phyloP scores from a whole-genome alignment of 2,888 invertebrate species.

The Diaphora mendica region DNA sequence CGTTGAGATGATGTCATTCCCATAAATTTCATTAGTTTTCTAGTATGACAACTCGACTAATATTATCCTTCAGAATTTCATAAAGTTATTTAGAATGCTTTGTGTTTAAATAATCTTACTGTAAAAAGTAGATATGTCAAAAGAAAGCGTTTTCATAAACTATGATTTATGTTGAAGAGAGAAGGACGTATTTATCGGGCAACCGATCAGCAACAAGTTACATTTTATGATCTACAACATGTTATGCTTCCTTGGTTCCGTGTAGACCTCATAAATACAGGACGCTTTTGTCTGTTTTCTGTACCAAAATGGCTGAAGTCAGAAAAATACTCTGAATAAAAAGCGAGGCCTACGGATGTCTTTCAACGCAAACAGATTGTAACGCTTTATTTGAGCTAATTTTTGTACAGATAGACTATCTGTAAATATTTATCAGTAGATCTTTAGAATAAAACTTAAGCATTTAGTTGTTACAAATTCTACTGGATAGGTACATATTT shows the following conservation, averaged over 20 bases:
- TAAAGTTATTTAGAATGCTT: neutral
- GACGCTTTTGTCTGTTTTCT: neutral
- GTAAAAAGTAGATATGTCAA: neutral
- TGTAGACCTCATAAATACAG: slow-evolving; percentile 8
- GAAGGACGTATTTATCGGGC: slow-evolving; percentile 15
- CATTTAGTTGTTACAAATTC: neutral
- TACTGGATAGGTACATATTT: neutral
- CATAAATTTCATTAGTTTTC: no score
- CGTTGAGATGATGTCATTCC: no score
- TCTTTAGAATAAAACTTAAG: neutral
- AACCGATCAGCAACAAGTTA: slow-evolving; percentile 25
- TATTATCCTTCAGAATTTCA: neutral
- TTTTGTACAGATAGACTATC: neutral
- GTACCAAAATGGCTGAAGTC: neutral
- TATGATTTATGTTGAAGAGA: slow-evolving; percentile 16
- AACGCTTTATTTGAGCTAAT: neutral
- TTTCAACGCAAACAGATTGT: neutral
- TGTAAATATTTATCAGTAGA: neutral
- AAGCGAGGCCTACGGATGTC: neutral
- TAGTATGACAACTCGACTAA: no score
- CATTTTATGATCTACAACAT: slow-evolving; percentile 20
- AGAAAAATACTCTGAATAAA: neutral
- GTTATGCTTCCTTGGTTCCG: slow-evolving; percentile 14
- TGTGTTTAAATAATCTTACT: neutral
- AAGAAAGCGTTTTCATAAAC: slow-evolving; percentile 8